Evolutionary conservation across 2,888 invertebrate species (phyloP), one percentile per base, ranked within the genome.

Genomic region (Eulithis testata): DNA sequence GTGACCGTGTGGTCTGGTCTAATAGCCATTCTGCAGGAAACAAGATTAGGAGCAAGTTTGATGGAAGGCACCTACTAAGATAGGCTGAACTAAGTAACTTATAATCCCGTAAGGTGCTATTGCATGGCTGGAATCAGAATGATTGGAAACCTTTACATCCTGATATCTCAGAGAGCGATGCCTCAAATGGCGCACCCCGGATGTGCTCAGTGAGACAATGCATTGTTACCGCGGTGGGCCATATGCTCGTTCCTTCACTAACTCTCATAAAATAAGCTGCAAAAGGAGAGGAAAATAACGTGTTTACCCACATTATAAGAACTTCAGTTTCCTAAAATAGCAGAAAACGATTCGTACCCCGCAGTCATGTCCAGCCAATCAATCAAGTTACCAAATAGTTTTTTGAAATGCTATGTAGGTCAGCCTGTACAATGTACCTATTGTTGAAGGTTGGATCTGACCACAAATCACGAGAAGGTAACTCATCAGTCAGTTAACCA

Each of bases 311-410:
- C 40, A 40, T 40, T 40, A 40, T 9, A 31, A 51, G 11, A 51
- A 11, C 36, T n/a, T n/a, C 31, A 7, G 52, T 52, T 37, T 12
- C 8, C 12, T n/a, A 36, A 8, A 52, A 36, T 49, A n/a, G 36
- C 52, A 37, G 12, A 12, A 12, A 37, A 36, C n/a, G 37, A 53
- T 12, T 53, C 14, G 12, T 40, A 40, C 36, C 14, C 37, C 36
- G 51, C 50, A 27, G 59, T 51, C 59, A 45, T 52, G 60, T 60
- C 14, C 60, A 36, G 60, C 52, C 52, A 60, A 61, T 61, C 54
- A 61, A 61, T 61, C 54, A 61, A 61, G 54, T 50, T 49, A 50
- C 54, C 61, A 61, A 54, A 55, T 61, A 55, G 54, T 54, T 40
- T 60, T 60, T 54, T 60, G 27, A 54, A 61, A 49, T 54, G 45